These are phyloP conservation scores for Yponomeuta plumbellus DNA, from an alignment of 2,888 invertebrate genomes.

Conservation along the genomic window DNA sequence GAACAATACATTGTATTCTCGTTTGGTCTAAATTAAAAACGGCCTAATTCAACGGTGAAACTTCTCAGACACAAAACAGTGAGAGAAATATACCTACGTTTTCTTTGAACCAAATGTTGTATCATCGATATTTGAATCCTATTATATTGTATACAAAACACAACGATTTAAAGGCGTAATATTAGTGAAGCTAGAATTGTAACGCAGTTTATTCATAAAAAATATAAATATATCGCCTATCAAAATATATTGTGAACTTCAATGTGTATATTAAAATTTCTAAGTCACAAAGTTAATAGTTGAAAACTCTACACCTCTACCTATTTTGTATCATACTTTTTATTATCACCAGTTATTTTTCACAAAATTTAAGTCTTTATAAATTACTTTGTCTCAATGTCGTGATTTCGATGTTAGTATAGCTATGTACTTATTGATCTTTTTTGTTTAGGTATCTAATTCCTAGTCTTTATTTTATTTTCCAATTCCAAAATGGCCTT, in stretches of 20 bases:
- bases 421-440: constrained; percentile 32
- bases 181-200: not conserved
- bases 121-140: not conserved
- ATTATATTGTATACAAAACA: not conserved
- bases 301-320: not conserved
- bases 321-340: constrained; percentile 5
- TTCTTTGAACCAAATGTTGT: not conserved
- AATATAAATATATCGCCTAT: constrained; percentile 3
- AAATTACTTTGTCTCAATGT: constrained; percentile 25
- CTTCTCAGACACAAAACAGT: too few species aligned
- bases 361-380: constrained; percentile 25
- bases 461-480: not conserved
- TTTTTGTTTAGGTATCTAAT: not conserved
- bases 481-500: not conserved
- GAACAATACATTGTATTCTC: not conserved
- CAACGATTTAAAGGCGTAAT: not conserved
- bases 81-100: too few species aligned
- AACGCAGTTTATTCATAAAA: not conserved
- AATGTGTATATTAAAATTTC: constrained; percentile 1
- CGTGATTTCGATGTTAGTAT: constrained; percentile 27
- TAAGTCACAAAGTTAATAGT: constrained; percentile 16
- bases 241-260: not conserved
- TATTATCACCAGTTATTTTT: constrained; percentile 23
- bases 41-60: not conserved
- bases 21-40: not conserved